phyloP scores from a whole-genome alignment of 2,888 invertebrate genomes.

The Netelia inedita region DNA sequence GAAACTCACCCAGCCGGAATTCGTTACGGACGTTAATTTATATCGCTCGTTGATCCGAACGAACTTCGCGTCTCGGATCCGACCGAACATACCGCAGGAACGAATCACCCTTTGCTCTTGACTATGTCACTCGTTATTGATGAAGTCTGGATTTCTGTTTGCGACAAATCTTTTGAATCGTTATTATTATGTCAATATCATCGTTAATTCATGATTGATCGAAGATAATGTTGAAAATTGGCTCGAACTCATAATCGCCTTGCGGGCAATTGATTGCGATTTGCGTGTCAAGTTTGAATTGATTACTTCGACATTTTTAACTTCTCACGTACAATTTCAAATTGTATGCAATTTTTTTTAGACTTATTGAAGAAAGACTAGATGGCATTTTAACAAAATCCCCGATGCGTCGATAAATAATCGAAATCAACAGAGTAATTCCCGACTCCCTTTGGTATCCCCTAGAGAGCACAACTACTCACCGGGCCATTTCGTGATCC shows the following conservation, averaged over 20 bases:
- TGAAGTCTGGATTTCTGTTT: conserved; percentile 2
- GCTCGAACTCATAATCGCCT: background rate
- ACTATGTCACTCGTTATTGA: conserved; percentile 18
- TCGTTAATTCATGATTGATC: background rate
- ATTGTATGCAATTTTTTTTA: too few species aligned
- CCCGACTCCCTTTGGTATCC: background rate
- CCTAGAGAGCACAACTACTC: conserved; percentile 5
- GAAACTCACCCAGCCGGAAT: conserved; percentile 52
- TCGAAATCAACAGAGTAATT: background rate
- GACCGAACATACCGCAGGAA: conserved; percentile 20
- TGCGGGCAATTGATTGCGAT: background rate
- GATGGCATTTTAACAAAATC: too few species aligned
- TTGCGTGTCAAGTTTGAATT: background rate
- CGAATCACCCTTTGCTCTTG: conserved; percentile 29
- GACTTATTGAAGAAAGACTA: too few species aligned
- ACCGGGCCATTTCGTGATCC: background rate
- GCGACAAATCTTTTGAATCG: background rate
- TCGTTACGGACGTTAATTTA: conserved; percentile 66
- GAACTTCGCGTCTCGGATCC: conserved; percentile 1
- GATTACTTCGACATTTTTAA: too few species aligned
- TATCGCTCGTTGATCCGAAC: conserved; percentile 64
- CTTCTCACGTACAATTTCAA: too few species aligned
- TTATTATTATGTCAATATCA: background rate
- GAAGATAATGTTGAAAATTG: background rate
- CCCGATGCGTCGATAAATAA: background rate